phyloP scores from a whole-genome alignment of 2,797 vertebrate species.

The Rhinatrema bivittatum region DNA sequence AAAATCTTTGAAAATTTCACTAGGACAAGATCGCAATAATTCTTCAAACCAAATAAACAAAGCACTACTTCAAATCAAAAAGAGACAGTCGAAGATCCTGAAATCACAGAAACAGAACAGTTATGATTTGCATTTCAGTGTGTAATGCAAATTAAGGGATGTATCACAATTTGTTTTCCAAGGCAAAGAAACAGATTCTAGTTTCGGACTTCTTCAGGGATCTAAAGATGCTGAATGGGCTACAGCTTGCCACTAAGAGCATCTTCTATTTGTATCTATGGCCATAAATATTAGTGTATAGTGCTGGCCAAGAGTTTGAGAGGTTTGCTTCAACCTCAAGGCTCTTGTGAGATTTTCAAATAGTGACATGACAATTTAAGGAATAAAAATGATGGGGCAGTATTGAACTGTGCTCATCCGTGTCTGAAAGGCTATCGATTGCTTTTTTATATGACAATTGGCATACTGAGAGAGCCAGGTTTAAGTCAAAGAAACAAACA shows the following conservation, averaged over 20 bases:
- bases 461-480: no score
- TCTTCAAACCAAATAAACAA: slow-evolving; percentile 15
- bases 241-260: slow-evolving; percentile 1
- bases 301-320: no score
- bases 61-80: slow-evolving; percentile 32
- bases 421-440: no score
- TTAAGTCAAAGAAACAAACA: no score
- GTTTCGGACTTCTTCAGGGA: slow-evolving; percentile 9
- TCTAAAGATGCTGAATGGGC: neutral
- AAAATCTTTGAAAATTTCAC: slow-evolving; percentile 46
- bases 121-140: slow-evolving; percentile 53
- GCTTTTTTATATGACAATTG: no score
- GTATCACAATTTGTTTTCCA: slow-evolving; percentile 47
- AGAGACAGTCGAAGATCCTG: slow-evolving; percentile 14
- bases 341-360: no score
- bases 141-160: slow-evolving; percentile 56
- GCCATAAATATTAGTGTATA: no score
- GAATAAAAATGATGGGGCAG: no score
- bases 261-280: no score
- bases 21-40: slow-evolving; percentile 10
- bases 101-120: slow-evolving; percentile 33
- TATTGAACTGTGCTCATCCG: no score
- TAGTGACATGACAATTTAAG: no score
- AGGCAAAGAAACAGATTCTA: slow-evolving; percentile 51
- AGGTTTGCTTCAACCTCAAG: no score